phyloP scores from a whole-genome alignment of 2,113 vertebrate species.

The Eudyptes chrysolophus region DNA sequence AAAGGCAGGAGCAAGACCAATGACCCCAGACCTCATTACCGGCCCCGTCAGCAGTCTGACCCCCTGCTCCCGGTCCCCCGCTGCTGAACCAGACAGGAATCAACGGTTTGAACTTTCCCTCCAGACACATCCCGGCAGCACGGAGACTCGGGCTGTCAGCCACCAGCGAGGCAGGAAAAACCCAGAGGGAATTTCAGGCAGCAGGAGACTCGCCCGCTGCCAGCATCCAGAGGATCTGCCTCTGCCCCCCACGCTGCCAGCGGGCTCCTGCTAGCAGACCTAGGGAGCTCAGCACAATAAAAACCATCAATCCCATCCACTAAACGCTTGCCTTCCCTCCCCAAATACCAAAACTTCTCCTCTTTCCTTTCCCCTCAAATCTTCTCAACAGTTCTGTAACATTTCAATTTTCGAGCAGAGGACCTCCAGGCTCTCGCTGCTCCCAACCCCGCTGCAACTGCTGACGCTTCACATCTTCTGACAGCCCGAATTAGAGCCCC shows the following conservation, averaged over 20 bases:
- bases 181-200: not conserved
- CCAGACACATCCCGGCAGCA: not conserved
- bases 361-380: not conserved
- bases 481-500: not conserved
- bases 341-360: not conserved
- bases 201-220: not conserved
- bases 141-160: fast-evolving
- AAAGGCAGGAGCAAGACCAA: not conserved
- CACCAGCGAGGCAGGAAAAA: not conserved
- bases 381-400: not conserved
- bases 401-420: not conserved
- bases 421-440: not conserved
- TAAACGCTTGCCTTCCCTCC: not conserved
- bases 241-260: not conserved
- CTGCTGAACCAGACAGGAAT: not conserved
- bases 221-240: not conserved
- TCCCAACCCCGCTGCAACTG: not conserved
- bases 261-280: not conserved
- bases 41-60: not conserved
- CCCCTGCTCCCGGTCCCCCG: fast-evolving
- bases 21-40: fast-evolving
- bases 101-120: not conserved
- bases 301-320: not conserved
- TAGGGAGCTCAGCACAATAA: not conserved
- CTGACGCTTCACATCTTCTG: not conserved